Evolutionary conservation across 1,140 invertebrate species (phyloP).

Genomic region (Trichonephila clavata): DNA sequence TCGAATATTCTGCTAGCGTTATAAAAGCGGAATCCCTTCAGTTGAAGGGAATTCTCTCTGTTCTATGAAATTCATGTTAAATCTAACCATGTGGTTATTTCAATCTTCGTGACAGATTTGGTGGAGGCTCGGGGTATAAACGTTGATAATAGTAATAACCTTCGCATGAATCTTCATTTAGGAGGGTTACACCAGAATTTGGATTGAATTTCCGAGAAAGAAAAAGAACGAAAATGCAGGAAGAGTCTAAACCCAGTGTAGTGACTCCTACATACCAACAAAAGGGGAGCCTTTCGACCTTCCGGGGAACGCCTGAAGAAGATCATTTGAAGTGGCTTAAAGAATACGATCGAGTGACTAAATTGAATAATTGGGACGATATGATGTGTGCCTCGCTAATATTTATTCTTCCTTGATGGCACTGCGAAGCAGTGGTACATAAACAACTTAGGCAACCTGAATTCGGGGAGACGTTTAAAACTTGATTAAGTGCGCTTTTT

Average conservation of each 20-base stretch:
- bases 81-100: no score
- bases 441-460: background rate
- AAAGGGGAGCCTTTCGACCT: background rate
- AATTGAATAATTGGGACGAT: background rate
- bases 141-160: background rate
- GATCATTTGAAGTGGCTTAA: conserved; percentile 3
- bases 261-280: background rate
- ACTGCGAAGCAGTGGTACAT: no score
- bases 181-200: conserved; percentile 28
- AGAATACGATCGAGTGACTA: conserved; percentile 25
- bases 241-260: conserved; percentile 5
- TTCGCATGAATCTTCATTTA: conserved; percentile 30
- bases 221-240: background rate
- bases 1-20: no score
- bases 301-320: background rate
- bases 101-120: no score
- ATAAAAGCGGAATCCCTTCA: background rate
- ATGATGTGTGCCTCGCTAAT: conserved; percentile 7
- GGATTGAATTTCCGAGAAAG: no score
- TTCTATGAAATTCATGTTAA: no score
- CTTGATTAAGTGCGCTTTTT: background rate
- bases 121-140: background rate
- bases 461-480: background rate
- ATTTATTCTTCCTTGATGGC: conserved; percentile 34
- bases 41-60: no score